Conservation (phyloP, 2,113 vertebrate species). For the Saccopteryx leptura region DNA sequence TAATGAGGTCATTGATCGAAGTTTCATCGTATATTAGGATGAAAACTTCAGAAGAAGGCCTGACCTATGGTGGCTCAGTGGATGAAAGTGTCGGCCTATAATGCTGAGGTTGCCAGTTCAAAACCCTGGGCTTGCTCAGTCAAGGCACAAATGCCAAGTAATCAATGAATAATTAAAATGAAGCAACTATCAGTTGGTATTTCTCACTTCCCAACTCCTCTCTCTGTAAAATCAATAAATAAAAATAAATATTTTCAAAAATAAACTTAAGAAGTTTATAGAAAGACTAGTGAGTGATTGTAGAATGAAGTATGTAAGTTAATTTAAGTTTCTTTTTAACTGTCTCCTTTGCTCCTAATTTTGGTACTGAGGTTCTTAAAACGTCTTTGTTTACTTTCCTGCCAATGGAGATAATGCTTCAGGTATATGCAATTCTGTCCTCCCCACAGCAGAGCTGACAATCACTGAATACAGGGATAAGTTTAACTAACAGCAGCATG, state of each 20-base stretch:
- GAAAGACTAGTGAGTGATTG: neutral
- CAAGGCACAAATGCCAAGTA: too few relatives aligned
- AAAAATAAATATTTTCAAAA: too few relatives aligned
- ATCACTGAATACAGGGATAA: neutral
- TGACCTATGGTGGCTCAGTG: too few relatives aligned
- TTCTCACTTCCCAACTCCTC: too few relatives aligned
- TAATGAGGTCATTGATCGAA: neutral
- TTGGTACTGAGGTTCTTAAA: neutral
- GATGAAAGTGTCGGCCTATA: too few relatives aligned
- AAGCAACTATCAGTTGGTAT: too few relatives aligned
- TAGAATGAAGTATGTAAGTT: slow-evolving; percentile 15
- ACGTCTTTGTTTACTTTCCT: slow-evolving; percentile 15
- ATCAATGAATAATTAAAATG: too few relatives aligned
- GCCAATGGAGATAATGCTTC: neutral
- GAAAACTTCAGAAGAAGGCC: neutral
- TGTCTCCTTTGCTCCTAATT: neutral
- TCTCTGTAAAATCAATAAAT: too few relatives aligned
- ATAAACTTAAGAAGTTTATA: neutral
- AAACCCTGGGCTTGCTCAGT: too few relatives aligned
- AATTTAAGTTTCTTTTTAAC: neutral
- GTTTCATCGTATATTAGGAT: neutral
- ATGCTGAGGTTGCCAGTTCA: too few relatives aligned
- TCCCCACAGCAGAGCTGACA: slow-evolving; percentile 6
- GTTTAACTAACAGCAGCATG: neutral
- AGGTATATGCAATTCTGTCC: neutral